Evolutionary conservation across 2,888 invertebrate species (phyloP), one percentile per base, ranked within the genome.

Genomic region (Cynaeus angustus): DNA sequence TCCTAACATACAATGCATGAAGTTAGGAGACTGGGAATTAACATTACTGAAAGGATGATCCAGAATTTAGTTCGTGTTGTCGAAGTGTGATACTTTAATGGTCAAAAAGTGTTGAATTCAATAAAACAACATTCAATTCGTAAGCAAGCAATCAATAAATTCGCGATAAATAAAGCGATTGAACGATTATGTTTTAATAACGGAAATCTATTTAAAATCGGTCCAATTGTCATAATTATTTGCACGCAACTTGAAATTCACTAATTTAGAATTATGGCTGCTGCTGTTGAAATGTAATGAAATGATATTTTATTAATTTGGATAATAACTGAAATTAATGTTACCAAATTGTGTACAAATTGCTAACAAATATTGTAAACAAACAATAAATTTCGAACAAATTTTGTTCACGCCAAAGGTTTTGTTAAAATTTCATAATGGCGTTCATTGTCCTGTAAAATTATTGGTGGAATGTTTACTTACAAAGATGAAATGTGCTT

Each of bases 341-440:
- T 50, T 28, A 28, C 50, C 50, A 50, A 50, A 50, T 50, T 50
- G 50, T 50, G 28, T 50, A 26, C 50, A 50, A 50, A 50, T 50
- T 50, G 50, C 50, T 10, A 21, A 1, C 50, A 30, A 28, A 50
- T 50, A 50, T 28, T 50, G 26, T 50, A 50, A 28, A 50, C 28
- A 50, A 28, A 50, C 50, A 10, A 50, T 50, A 50, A 50, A 50
- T 50, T 50, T 10, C 16, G 30, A 28, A 28, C 30, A 12, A 50
- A 26, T 50, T 50, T 26, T 46, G 26, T 46, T 21, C 16, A 13
- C 14, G 46, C 43, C n/a, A 16, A 16, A n/a, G 46, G 21, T 46
- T 46, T 46, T 46, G n/a, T 21, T 46, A 46, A 46, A 46, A n/a
- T 41, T 41, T 41, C 41, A 41, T 41, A 41, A 41, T 41, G 41